Base-by-base conservation (phyloP, 92 coral and sea anemone genomes). In the Bergia sp. region DNA sequence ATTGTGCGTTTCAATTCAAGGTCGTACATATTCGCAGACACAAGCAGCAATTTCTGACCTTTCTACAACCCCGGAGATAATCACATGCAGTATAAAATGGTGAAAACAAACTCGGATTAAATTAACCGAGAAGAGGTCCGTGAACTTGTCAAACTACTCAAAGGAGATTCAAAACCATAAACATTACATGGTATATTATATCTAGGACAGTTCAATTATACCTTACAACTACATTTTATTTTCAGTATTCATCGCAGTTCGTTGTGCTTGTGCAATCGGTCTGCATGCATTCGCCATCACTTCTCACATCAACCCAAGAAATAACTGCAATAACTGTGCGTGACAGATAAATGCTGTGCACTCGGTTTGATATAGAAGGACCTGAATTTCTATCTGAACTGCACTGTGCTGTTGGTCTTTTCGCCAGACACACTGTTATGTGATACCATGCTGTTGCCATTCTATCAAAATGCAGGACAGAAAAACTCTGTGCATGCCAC, bases 351-450 rank as follows among this genome's bases (percentile, higher is more conserved):
- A 15, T 10, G 69, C 3, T 21, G 29, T 61, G 29, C 69, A 61
- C 1, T 61, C 6, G 29, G 69, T 61, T 53, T 12, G 29, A 18
- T 23, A 7, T 13, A 61, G 12, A 61, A 61, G 23, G 67, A 20
- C 67, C 67, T 61, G 67, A 18, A 20, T 20, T 61, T 61, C 67
- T 61, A 18, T 3, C n/a, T 61, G 23, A 2, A 21, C 64, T 55
- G 16, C 64, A 55, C 29, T 61, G 69, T 23, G 7, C 69, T 21
- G 69, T 61, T 61, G 69, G 45, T 37, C 78, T 39, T 20, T 39
- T 37, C 11, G 20, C 78, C 18, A 74, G 78, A 74, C 43, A 21
- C 43, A 74, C 21, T 74, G 78, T 74, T 74, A 74, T 74, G 78
- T 38, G 78, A 37, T 74, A 74, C 47, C 36, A 5, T 41, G 1